phyloP scores from a whole-genome alignment of 2,113 vertebrate species.

The Erpornis zantholeuca region DNA sequence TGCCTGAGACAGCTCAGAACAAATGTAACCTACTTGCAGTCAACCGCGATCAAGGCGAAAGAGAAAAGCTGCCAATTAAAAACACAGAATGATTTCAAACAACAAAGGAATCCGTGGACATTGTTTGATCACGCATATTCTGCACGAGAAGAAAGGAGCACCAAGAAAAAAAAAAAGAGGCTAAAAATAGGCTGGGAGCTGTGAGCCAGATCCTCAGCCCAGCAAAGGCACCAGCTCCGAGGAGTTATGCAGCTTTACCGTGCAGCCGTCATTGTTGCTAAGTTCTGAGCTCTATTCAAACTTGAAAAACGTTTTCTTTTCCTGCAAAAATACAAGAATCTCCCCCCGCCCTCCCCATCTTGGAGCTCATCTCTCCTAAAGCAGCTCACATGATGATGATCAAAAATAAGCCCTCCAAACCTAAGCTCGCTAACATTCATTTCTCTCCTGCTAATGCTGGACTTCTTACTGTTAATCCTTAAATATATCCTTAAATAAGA shows the following conservation, averaged over 20 bases:
- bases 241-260: background rate
- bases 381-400: constrained; percentile 55
- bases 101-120: constrained; percentile 33
- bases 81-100: background rate
- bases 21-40: background rate
- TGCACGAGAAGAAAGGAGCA: background rate
- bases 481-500: constrained; percentile 64
- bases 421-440: constrained; percentile 61
- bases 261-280: background rate
- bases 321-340: background rate
- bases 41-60: background rate
- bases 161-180: background rate
- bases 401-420: constrained; percentile 62
- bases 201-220: constrained; percentile 11
- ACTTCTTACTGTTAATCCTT: constrained; percentile 65
- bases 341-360: background rate
- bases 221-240: background rate
- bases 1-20: background rate
- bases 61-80: constrained; percentile 32
- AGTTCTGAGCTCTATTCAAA: constrained; percentile 48
- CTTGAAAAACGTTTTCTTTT: constrained; percentile 32
- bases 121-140: constrained; percentile 3
- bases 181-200: constrained; percentile 43
- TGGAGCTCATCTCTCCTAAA: constrained; percentile 49
- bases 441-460: constrained; percentile 52